Conservation (phyloP, 2,113 vertebrate species). For the Penelope pileata region DNA sequence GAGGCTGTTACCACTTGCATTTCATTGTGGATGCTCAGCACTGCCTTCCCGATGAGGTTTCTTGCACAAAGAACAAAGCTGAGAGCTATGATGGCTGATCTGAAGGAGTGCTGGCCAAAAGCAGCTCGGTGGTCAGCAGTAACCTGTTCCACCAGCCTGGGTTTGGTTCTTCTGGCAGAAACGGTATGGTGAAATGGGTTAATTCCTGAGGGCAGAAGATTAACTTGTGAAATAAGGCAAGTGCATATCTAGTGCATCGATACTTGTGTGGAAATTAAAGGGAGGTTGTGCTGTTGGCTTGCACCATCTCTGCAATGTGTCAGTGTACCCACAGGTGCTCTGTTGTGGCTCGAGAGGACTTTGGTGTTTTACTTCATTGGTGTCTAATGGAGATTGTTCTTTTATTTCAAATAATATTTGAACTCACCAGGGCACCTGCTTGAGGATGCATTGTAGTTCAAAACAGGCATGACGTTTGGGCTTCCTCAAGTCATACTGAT, state of each 20-base stretch:
- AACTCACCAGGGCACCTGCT: not conserved
- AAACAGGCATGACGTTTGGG: not conserved
- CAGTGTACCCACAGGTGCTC: not conserved
- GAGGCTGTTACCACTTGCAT: not conserved
- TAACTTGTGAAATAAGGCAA: not conserved
- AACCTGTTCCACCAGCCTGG: not conserved
- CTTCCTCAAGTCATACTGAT: not conserved
- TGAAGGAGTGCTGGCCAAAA: not conserved
- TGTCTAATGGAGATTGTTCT: not conserved
- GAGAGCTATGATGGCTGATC: not conserved
- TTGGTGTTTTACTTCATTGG: not conserved
- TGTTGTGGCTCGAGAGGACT: not conserved
- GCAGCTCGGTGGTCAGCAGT: not conserved
- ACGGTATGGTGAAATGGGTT: not conserved
- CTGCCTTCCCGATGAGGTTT: not conserved
- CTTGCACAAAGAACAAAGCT: not conserved
- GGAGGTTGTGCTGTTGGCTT: not conserved
- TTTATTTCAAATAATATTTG: not conserved
- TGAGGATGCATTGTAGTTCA: not conserved
- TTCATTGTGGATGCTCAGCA: not conserved
- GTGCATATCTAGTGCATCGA: rapidly evolving
- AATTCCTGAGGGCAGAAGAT: not conserved
- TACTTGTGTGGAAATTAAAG: not conserved
- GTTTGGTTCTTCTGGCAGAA: not conserved
- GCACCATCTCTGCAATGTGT: too few species aligned